Base-by-base conservation (phyloP, 1,140 invertebrate genomes). In the Theocolax elegans region DNA sequence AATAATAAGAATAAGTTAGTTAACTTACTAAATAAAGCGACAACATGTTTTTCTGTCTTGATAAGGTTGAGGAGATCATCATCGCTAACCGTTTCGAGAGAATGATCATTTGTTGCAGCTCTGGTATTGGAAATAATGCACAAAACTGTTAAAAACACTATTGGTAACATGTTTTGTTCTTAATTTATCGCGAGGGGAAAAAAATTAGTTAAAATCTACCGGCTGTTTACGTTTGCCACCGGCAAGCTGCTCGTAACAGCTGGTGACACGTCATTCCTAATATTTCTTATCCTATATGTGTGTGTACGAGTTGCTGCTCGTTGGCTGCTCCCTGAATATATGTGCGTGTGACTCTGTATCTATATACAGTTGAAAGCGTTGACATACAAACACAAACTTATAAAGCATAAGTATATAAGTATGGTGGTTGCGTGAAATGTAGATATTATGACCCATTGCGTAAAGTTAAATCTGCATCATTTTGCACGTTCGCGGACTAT, bases 21-120 rank as follows among this genome's bases (percentile, higher is more conserved):
- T 48, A 77, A 91, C 90, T 90, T 87, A 92, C 91, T 87, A 81
- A 93, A 94, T 56, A 93, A 81, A 48, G 89, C 89, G 59, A 93
- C 87, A 60, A 94, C 89, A 83, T 91, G 90, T 83, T 91, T 91
- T 82, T 93, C 91, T 46, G 85, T 89, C 83, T 88, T 89, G 67
- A 93, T 90, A 17, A 93, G 83, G 79, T 91, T 89, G 21, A 92
- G 77, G 65, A 94, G 84, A 72, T 93, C 92, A 75, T 92, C 89
- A 77, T 93, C 92, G 72, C 81, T 88, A 56, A 95, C 89, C 75
- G 82, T 82, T 83, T 91, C 89, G 2, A 91, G 80, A 35, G 4
- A n/a, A n/a, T n/a, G n/a, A n/a, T n/a, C n/a, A n/a, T n/a, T n/a
- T 53, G 48, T 60, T 1, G 74, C 62, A 21, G 73, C 64, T 17